These are phyloP conservation scores for Cherax destructor DNA, from an alignment of 1,140 invertebrate species.

Conservation along the genomic window DNA sequence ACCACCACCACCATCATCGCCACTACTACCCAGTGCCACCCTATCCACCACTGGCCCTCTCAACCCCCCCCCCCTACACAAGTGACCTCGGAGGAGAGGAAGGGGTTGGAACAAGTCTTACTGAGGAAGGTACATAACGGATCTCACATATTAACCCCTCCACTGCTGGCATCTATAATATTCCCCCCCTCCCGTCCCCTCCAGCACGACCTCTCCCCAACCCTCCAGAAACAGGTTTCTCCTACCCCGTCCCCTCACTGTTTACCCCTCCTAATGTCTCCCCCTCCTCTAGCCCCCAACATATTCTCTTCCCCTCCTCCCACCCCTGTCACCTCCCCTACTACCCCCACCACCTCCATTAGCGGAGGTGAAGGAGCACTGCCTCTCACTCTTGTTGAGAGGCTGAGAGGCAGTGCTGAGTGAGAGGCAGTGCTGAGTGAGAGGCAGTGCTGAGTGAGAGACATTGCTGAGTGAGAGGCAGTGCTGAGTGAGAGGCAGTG, in stretches of 20 bases:
- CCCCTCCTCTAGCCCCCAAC: background rate
- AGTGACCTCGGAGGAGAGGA: background rate
- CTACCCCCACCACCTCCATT: too few relatives aligned
- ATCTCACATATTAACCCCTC: background rate
- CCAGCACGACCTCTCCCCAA: background rate
- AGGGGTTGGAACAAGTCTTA: background rate
- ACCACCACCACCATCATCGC: background rate
- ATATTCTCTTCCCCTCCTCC: too few relatives aligned
- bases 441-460: too few relatives aligned
- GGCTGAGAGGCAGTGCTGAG: too few relatives aligned
- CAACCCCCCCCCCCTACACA: background rate
- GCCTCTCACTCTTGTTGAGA: too few relatives aligned
- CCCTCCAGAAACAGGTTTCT: background rate
- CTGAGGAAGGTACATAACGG: conserved; percentile 3
- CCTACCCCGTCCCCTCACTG: background rate
- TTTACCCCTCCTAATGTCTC: too few relatives aligned
- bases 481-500: too few relatives aligned
- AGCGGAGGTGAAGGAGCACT: background rate
- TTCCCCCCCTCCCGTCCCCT: background rate
- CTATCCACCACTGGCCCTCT: background rate
- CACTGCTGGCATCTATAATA: background rate
- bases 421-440: too few relatives aligned
- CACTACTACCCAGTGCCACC: background rate
- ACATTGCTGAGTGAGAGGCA: too few relatives aligned
- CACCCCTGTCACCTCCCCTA: too few relatives aligned